Conservation (phyloP, 2,797 vertebrate genomes). For the Nothura maculosa region DNA sequence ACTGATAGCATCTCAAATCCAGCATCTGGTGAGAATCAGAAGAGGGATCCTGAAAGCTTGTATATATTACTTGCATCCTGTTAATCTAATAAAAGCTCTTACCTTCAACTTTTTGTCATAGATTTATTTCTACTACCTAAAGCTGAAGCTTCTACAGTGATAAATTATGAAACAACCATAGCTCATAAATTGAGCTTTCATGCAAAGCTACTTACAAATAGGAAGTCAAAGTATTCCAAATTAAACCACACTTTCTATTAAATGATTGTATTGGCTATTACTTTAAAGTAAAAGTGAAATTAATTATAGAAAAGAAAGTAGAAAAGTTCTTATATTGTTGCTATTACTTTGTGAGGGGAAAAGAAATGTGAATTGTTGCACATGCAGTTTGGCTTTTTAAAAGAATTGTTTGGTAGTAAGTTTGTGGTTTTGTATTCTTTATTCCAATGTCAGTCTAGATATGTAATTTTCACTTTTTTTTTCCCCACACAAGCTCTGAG, state of each 20-base stretch:
- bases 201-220: slow-evolving; percentile 15
- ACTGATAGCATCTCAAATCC: neutral
- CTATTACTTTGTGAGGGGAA: neutral
- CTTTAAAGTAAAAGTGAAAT: slow-evolving; percentile 25
- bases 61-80: slow-evolving; percentile 12
- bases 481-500: neutral
- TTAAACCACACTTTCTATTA: slow-evolving; percentile 16
- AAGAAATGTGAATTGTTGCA: neutral
- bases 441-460: neutral
- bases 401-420: neutral
- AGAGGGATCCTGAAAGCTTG: neutral
- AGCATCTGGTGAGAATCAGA: slow-evolving; percentile 13
- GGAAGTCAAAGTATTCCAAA: slow-evolving; percentile 8
- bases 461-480: neutral
- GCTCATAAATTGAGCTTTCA: neutral
- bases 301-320: neutral
- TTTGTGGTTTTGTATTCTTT: neutral
- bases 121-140: neutral
- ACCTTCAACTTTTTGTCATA: neutral
- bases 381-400: neutral
- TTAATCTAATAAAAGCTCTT: slow-evolving; percentile 39
- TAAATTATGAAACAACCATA: slow-evolving; percentile 10
- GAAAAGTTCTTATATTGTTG: neutral
- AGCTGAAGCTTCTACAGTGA: neutral
- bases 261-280: neutral